Evolutionary conservation across 1,140 invertebrate species (phyloP).

Genomic region (Plodia interpunctella): DNA sequence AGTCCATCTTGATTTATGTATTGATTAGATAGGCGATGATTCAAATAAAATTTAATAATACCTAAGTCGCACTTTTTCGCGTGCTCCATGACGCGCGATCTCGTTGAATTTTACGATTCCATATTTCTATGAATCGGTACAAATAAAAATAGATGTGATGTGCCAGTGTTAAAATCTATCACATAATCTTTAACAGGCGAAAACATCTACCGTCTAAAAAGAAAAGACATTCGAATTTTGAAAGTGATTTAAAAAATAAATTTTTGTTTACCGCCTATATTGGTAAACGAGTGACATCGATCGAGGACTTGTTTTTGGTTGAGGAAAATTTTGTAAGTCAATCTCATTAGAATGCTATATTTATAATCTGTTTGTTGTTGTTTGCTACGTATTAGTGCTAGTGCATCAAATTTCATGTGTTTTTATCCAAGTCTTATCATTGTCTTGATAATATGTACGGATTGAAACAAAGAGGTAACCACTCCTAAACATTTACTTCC

Average conservation of each 20-base stretch:
- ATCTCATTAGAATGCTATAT: too few relatives aligned
- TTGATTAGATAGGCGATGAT: conserved; percentile 28
- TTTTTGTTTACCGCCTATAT: too few relatives aligned
- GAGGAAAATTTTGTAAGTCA: too few relatives aligned
- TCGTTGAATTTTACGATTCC: neutral
- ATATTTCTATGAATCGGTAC: neutral
- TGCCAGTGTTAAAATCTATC: neutral
- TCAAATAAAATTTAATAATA: neutral
- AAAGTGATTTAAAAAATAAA: neutral
- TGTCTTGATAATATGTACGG: too few relatives aligned
- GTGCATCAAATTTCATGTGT: too few relatives aligned
- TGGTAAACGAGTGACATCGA: too few relatives aligned
- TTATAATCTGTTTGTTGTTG: too few relatives aligned
- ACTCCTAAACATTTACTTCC: too few relatives aligned
- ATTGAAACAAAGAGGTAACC: too few relatives aligned
- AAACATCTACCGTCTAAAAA: conserved; percentile 5
- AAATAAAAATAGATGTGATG: conserved; percentile 1
- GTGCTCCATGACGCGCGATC: neutral
- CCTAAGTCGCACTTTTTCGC: neutral
- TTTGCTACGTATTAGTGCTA: too few relatives aligned
- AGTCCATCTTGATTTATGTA: conserved; percentile 34
- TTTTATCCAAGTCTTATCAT: too few relatives aligned
- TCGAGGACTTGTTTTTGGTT: too few relatives aligned
- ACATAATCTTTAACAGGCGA: neutral
- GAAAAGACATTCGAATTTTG: neutral